Evolutionary conservation across 2,797 vertebrate genomes (phyloP).

Genomic region (Leucoraja ocellata): DNA sequence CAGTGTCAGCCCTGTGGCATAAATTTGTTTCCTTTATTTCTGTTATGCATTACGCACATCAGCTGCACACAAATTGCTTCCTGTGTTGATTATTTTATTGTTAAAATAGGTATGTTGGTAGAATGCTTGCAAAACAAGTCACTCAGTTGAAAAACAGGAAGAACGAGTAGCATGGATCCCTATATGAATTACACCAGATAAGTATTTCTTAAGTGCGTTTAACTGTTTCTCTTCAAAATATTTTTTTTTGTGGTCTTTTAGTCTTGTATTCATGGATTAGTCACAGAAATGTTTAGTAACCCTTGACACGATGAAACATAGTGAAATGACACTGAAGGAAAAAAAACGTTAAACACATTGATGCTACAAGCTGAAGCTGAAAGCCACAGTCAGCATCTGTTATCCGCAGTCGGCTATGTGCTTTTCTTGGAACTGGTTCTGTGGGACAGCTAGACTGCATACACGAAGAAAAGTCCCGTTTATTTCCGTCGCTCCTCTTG

Average conservation of each 20-base stretch:
- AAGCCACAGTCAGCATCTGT: conserved; percentile 31
- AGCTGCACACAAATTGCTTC: conserved; percentile 20
- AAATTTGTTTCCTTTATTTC: conserved; percentile 13
- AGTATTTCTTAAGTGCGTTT: not conserved
- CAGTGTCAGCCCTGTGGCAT: not conserved
- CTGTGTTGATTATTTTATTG: conserved; percentile 6
- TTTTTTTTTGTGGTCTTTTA: not conserved
- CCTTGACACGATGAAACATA: not conserved
- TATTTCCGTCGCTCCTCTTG: not conserved
- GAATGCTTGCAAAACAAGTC: conserved; percentile 13
- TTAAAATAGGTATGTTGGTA: conserved; percentile 27
- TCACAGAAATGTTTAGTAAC: not conserved
- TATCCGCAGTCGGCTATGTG: conserved; percentile 16
- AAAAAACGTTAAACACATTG: not conserved
- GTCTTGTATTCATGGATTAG: not conserved
- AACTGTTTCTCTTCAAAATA: not conserved
- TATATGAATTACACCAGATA: not conserved
- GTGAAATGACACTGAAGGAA: not conserved
- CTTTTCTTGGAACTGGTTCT: conserved; percentile 17
- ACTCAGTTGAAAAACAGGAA: conserved; percentile 17
- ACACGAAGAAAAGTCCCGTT: not conserved
- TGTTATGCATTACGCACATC: conserved; percentile 5
- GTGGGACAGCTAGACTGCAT: conserved; percentile 4
- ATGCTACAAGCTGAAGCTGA: not conserved
- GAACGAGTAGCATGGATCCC: not conserved